These are phyloP conservation scores for Babylonia areolata DNA, from an alignment of 1,140 invertebrate genomes.

Conservation along the genomic window DNA sequence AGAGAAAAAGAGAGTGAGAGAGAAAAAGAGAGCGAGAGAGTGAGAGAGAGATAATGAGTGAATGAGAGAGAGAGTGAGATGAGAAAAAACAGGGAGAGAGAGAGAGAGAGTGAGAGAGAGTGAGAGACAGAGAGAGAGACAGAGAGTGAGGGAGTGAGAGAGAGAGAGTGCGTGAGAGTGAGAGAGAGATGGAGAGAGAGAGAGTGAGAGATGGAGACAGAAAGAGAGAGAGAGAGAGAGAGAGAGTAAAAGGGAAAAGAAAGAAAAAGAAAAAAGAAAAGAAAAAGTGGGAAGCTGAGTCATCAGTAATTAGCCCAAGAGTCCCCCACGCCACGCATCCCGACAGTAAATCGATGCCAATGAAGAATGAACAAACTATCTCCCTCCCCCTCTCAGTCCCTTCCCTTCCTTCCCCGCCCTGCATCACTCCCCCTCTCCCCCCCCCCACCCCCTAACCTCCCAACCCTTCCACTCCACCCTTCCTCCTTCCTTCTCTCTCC, in stretches of 20 bases:
- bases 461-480: neutral
- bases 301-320: slow-evolving; percentile 2
- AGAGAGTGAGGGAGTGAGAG: too few relatives aligned
- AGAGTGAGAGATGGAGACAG: too few relatives aligned
- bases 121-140: too few relatives aligned
- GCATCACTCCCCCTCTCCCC: neutral
- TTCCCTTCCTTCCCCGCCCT: neutral
- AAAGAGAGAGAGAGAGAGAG: too few relatives aligned
- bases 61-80: too few relatives aligned
- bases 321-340: neutral
- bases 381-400: neutral
- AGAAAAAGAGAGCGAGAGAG: neutral
- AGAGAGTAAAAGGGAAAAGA: too few relatives aligned
- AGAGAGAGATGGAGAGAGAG: too few relatives aligned
- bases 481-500: neutral
- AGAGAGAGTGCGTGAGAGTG: too few relatives aligned
- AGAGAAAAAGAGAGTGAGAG: neutral
- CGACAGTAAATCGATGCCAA: neutral
- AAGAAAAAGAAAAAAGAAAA: neutral
- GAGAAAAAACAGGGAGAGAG: too few relatives aligned
- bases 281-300: neutral
- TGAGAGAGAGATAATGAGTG: too few relatives aligned
- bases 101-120: too few relatives aligned
- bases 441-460: neutral
- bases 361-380: neutral